Conservation (phyloP, 2,888 invertebrate genomes). For the Clusia tigrina region DNA sequence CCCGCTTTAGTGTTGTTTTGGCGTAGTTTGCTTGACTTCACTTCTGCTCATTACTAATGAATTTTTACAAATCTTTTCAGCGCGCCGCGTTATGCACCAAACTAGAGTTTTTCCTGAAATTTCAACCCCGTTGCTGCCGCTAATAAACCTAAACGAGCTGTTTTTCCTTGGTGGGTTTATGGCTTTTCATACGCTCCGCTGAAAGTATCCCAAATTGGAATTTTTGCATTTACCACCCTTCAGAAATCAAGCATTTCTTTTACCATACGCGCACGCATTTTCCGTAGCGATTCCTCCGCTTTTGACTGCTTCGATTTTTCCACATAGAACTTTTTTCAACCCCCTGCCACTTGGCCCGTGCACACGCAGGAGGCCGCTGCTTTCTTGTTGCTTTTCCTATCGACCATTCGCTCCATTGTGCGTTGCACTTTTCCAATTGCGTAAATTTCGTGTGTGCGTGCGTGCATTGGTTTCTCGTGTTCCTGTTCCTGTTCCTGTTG, state of each 20-base stretch:
- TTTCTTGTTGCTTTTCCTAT: neutral
- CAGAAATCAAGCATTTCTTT: neutral
- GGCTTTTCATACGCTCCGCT: slow-evolving; percentile 16
- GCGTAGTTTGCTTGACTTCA: too few relatives aligned
- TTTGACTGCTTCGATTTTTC: slow-evolving; percentile 13
- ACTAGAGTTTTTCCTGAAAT: slow-evolving; percentile 36
- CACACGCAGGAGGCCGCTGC: too few relatives aligned
- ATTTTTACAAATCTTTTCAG: neutral
- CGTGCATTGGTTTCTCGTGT: neutral
- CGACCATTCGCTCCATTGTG: too few relatives aligned
- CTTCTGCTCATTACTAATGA: too few relatives aligned
- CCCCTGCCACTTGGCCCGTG: neutral
- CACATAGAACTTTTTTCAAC: slow-evolving; percentile 16
- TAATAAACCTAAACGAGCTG: too few relatives aligned
- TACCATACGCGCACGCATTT: slow-evolving; percentile 22
- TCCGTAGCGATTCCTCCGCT: slow-evolving; percentile 26
- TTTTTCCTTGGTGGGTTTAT: too few relatives aligned
- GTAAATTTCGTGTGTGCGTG: slow-evolving; percentile 21
- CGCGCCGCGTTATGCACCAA: slow-evolving; percentile 39
- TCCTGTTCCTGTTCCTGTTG: neutral
- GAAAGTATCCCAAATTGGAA: slow-evolving; percentile 5
- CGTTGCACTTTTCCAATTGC: slow-evolving; percentile 31
- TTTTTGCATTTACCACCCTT: neutral
- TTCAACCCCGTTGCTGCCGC: neutral
- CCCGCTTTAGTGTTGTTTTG: too few relatives aligned